Base-by-base conservation (phyloP, 1,140 invertebrate species). In the Cheumatopsyche charites region DNA sequence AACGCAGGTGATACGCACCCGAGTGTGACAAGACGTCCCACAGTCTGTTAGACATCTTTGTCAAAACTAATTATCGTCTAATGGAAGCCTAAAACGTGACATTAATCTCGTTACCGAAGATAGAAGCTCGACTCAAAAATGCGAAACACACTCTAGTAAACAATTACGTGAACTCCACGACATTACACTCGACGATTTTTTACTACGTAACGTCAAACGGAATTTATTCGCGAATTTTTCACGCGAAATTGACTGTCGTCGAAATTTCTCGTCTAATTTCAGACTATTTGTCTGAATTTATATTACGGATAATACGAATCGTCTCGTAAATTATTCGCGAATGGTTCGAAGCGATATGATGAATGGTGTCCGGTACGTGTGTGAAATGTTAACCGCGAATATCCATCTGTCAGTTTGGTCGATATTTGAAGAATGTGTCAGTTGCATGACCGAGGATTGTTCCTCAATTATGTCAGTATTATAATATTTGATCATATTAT, bases 311-410 rank as follows among this genome's bases (percentile, higher is more conserved):
- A 9, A 36, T 36, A 9, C 9, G 29, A 36, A 36, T 9, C 29
- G 29, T 36, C 29, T 36, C 29, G 29, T 36, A 36, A 36, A 36
- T 36, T 36, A 36, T 36, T 36, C 29, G 29, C 29, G 29, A 36
- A 36, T 9, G 29, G 9, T 9, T 36, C 3, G 29, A 36, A 9
- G 3, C 29, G 29, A 36, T 36, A 52, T 52, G 47, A 52, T 52
- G 15, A 52, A 52, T 52, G 15, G 47, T 17, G 15, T 52, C 47
- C 6, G 19, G 15, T 52, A 19, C 47, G 19, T 17, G 19, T 17
- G 19, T 52, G 47, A 13, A 52, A 52, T 52, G 47, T 52, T 52
- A 9, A 52, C 15, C 19, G n/a, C 19, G 47, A 17, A 52, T 52
- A 52, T 52, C 15, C 47, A 52, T 52, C 19, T 52, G 47, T 52